Conservation (phyloP, 2,797 vertebrate species). For the Falco rusticolus region DNA sequence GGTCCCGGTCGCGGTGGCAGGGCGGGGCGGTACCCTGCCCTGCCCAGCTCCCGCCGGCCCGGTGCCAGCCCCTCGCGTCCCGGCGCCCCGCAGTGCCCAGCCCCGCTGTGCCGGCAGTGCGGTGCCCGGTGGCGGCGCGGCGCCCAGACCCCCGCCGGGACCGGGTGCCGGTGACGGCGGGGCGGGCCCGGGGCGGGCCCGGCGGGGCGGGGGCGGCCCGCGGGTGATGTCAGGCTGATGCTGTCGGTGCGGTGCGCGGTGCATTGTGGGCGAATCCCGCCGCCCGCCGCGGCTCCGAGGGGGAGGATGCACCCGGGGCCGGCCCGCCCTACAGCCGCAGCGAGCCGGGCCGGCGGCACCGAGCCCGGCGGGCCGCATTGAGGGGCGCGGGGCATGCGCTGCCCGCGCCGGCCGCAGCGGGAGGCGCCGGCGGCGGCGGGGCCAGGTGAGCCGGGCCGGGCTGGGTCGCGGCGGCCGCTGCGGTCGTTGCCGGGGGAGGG, state of each 20-base stretch:
- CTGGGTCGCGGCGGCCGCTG: too few species aligned
- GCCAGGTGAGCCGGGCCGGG: neutral
- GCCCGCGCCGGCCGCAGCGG: neutral
- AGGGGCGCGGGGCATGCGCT: neutral
- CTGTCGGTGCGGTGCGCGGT: constrained; percentile 41
- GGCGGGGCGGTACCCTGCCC: neutral
- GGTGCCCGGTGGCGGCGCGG: neutral
- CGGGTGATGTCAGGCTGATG: constrained; percentile 59
- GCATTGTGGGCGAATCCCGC: constrained; percentile 58
- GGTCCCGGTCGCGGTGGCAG: neutral
- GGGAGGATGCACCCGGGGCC: constrained; percentile 28
- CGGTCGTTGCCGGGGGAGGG: neutral
- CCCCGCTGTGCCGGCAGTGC: neutral
- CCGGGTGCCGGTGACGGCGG: neutral
- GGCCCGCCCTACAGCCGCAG: constrained; percentile 22
- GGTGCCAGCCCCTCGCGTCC: neutral
- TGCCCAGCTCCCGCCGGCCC: neutral
- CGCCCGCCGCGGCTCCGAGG: constrained; percentile 31
- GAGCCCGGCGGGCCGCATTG: neutral
- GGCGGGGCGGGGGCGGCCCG: constrained; percentile 4
- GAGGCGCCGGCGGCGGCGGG: neutral
- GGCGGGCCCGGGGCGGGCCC: constrained; percentile 25
- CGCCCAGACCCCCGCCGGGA: too few species aligned
- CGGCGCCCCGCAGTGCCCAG: neutral
- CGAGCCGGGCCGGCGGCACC: neutral